Evolutionary conservation across 2,888 invertebrate species (phyloP).

Genomic region (Bellardia bayeri): DNA sequence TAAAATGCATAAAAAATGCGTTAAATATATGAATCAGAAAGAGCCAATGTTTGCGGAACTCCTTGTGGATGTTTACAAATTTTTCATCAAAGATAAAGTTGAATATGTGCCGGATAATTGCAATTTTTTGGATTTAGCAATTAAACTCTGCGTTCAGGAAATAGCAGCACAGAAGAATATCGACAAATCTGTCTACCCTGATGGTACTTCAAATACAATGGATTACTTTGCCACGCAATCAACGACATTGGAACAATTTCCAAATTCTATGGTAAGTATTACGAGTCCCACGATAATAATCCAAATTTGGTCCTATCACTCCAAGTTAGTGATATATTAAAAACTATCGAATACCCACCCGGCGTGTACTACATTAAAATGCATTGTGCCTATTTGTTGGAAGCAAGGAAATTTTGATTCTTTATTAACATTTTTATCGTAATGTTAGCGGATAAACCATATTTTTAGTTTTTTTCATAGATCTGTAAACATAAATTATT

Average conservation of each 20-base stretch:
- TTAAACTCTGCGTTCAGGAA: conserved; percentile 89
- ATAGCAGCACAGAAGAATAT: conserved; percentile 86
- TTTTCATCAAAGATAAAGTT: conserved; percentile 86
- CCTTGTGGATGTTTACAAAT: conserved; percentile 89
- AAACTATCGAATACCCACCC: too few species aligned
- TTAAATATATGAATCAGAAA: conserved; percentile 86
- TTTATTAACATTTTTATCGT: too few species aligned
- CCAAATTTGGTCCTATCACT: too few species aligned
- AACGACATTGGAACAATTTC: not conserved
- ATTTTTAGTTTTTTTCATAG: too few species aligned
- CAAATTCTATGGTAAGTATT: conserved; percentile 35
- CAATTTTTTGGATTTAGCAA: conserved; percentile 88
- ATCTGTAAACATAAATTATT: too few species aligned
- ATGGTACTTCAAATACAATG: not conserved
- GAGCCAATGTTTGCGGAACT: conserved; percentile 87
- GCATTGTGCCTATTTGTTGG: too few species aligned
- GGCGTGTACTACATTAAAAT: too few species aligned
- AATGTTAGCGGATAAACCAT: too few species aligned
- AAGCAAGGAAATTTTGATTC: too few species aligned
- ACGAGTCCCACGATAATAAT: not conserved
- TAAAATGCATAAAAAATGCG: conserved; percentile 88
- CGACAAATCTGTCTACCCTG: conserved; percentile 78
- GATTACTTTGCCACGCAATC: conserved; percentile 30
- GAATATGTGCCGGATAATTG: conserved; percentile 86
- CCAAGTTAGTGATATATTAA: too few species aligned